Base-by-base conservation (phyloP, 2,888 invertebrate species). In the Eustalomyia histrio region DNA sequence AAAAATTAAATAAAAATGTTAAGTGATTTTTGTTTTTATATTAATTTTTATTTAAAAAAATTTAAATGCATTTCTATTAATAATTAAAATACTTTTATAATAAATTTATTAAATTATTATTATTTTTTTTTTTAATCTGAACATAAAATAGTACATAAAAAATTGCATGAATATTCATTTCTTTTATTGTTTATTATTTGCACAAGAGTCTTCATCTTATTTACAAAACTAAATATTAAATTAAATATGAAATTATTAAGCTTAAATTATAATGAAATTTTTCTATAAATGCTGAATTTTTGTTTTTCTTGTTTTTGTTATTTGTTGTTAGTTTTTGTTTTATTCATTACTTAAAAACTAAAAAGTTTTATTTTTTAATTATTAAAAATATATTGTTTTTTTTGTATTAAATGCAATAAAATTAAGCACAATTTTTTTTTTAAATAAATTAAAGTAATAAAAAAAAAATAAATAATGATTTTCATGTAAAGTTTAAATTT, bases 361-460 rank as follows among this genome's bases (percentile, higher is more conserved):
- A 87, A 84, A 58, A 14, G 12, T 47, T 35, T 57, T 61, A n/a
- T 47, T 71, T 64, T 10, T 73, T 17, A 29, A 63, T 21, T 18
- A 63, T 50, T 50, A 43, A 24, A 6, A 35, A 39, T 39, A 21
- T 16, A 10, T 18, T 65, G 63, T 67, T 24, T 21, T 18, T 29
- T 29, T 74, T 60, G 35, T 43, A 55, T 47, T 88, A 88, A 88
- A 88, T 88, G 88, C 88, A 86, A 85, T 86, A 86, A 85, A 86
- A 87, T 86, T 88, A 88, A 88, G 89, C 89, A 88, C 88, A 87
- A 84, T 79, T 84, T 29, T 2, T 79, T 84, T 29, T 83, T 75
- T 73, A 72, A 81, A 71, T 69, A 74, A 79, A 50, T 69, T 57
- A 67, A 78, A 55, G 63, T 29, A 50, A 72, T 12, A 39, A 43